Evolutionary conservation across 2,888 invertebrate genomes (phyloP).

Genomic region (Gortyna flavago): DNA sequence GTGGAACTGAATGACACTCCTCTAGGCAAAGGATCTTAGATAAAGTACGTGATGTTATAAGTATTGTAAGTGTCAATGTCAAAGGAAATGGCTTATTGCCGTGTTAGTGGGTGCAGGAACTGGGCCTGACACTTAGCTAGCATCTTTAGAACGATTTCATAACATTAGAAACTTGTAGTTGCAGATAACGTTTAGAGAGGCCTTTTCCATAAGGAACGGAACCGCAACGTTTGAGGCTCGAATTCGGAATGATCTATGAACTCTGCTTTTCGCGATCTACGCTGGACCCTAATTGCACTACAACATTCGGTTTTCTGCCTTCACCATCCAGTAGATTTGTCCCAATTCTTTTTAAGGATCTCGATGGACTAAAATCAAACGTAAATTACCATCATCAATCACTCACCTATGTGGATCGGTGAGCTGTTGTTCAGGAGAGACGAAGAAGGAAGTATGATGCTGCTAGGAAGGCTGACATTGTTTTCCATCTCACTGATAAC

Average conservation of each 20-base stretch:
- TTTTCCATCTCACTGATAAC: neutral
- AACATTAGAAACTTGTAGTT: constrained; percentile 3
- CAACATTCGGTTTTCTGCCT: neutral
- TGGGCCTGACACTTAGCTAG: constrained; percentile 12
- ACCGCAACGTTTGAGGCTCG: neutral
- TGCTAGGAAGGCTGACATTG: constrained; percentile 7
- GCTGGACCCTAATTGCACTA: neutral
- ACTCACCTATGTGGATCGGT: neutral
- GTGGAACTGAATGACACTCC: constrained; percentile 18
- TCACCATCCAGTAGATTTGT: neutral
- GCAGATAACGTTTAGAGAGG: neutral
- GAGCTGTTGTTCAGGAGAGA: neutral
- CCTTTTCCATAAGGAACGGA: neutral
- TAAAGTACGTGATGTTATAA: constrained; percentile 26
- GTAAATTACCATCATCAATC: neutral
- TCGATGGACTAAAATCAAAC: neutral
- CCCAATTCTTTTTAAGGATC: neutral
- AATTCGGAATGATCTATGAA: neutral
- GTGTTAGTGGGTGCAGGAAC: constrained; percentile 42
- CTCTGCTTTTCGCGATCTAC: neutral
- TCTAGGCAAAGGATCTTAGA: constrained; percentile 11
- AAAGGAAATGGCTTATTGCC: constrained; percentile 53
- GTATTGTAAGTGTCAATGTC: constrained; percentile 55
- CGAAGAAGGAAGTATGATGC: too few species aligned
- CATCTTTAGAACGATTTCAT: constrained; percentile 5